Base-by-base conservation (phyloP, 2,113 vertebrate genomes). In the Pterocles orientalis region DNA sequence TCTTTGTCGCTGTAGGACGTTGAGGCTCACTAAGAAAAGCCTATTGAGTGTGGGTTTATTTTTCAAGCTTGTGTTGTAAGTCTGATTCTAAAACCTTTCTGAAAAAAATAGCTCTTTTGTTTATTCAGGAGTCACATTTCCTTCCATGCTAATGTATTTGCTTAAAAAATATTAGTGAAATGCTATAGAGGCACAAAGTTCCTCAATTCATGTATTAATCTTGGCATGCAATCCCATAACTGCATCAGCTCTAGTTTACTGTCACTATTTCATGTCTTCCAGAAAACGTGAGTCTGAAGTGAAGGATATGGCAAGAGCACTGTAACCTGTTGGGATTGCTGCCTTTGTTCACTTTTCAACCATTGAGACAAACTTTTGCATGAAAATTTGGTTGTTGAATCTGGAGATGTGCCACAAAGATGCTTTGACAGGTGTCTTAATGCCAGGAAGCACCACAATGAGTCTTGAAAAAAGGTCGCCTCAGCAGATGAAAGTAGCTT, bases 141-240 rank as follows among this genome's bases (percentile, higher is more conserved):
- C 76, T 94, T 88, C 85, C 85, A 64, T 56, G 47, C 33, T 70
- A 79, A 65, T 96, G 36, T 93, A 47, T 95, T 95, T 95, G 91
- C 72, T 92, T 93, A 66, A 87, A 94, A 95, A 95, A 92, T 93
- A 86, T 82, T 82, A 41, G 48, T 82, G 70, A 91, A 94, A 88
- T 70, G 48, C 34, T 34, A 8, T 29, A 31, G 65, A 92, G 77
- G 61, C 62, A 86, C 50, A 41, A 18, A 68, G 83, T 85, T 94
- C 62, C 54, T 79, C 61, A 57, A 68, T 76, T 43, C 12, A 2
- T 62, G 11, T 78, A 89, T 95, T 92, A 82, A 93, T 94, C 86
- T 89, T 95, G 90, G 78, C 86, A 23, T 51, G 62, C 25, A 69
- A 28, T 82, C 47, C 77, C 47, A 2, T 41, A 79, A 83, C 51